Base-by-base conservation (phyloP, 2,888 invertebrate species). In the Phorcus lineatus region DNA sequence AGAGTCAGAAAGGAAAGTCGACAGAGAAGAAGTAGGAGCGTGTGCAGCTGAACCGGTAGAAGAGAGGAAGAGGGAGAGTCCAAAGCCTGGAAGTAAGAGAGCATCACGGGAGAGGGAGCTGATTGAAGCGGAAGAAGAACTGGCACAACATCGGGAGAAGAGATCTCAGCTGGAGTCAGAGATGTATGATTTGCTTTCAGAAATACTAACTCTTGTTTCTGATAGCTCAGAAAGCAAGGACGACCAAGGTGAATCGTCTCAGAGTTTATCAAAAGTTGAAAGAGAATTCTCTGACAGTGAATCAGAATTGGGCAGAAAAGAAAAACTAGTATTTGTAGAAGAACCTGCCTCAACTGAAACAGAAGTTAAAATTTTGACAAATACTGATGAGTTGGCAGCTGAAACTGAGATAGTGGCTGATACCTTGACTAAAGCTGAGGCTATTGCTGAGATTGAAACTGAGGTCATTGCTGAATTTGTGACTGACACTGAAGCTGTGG, bases 151-250 rank as follows among this genome's bases (percentile, higher is more conserved):
- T 70, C 67, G 62, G 53, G 31, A 70, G 78, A 52, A 70, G 22
- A 40, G 78, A n/a, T 28, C 67, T n/a, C 67, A 67, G n/a, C 54
- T 84, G 13, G 83, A 84, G 55, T 76, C 67, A 19, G 82, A 85
- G 57, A 83, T 85, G 28, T 79, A 83, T 40, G 82, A 85, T 24
- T 70, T 85, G 28, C 81, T 85, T 31, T 74, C 78, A n/a, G 81
- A 83, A 66, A 85, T 83, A 36, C 76, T 82, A 77, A 54, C 78
- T 13, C 74, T 85, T 52, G 70, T 83, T 7, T 77, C 83, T 1
- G 74, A 78, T 16, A 76, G 24, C n/a, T 53, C 53, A 16, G 57
- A 57, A 11, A 74, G 17, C 47, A 40, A 52, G 22, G 16, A 47
- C 4, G 17, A 22, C 36, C 28, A 19, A 6, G 22, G 22, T 24